Evolutionary conservation across 2,888 invertebrate species (phyloP).

Genomic region (Napeogenes inachia): DNA sequence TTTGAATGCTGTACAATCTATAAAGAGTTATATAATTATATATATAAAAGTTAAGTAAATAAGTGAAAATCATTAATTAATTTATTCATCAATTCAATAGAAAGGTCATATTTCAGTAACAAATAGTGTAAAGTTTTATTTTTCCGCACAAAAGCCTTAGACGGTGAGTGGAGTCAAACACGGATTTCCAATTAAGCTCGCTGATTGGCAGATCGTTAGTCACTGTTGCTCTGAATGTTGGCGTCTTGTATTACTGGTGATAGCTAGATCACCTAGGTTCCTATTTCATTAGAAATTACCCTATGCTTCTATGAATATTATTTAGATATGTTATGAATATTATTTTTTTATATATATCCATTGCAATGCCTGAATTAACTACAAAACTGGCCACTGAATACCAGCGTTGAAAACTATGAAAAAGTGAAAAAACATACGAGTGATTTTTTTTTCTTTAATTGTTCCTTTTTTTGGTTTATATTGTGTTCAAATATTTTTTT

Average conservation of each 20-base stretch:
- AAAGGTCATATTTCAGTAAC: constrained; percentile 26
- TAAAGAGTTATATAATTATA: no score
- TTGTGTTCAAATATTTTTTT: no score
- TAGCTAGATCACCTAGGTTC: constrained; percentile 26
- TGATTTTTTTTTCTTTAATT: no score
- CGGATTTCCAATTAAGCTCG: constrained; percentile 77
- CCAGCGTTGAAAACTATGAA: no score
- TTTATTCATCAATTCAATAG: constrained; percentile 1
- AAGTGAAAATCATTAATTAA: neutral
- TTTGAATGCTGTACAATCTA: no score
- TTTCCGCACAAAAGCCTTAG: constrained; percentile 68
- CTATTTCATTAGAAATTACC: constrained; percentile 7
- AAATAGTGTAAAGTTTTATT: constrained; percentile 56
- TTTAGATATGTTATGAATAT: no score
- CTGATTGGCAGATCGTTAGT: constrained; percentile 79
- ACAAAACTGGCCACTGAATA: no score
- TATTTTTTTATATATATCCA: no score
- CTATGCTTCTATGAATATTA: no score
- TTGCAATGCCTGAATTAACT: no score
- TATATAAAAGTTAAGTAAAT: neutral
- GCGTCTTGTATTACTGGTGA: constrained; percentile 38
- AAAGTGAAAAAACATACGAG: no score
- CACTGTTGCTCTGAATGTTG: constrained; percentile 68
- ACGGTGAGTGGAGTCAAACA: constrained; percentile 69
- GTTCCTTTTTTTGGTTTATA: no score